Base-by-base conservation (phyloP, 1,140 invertebrate species). In the Meloidogyne floridensis region DNA sequence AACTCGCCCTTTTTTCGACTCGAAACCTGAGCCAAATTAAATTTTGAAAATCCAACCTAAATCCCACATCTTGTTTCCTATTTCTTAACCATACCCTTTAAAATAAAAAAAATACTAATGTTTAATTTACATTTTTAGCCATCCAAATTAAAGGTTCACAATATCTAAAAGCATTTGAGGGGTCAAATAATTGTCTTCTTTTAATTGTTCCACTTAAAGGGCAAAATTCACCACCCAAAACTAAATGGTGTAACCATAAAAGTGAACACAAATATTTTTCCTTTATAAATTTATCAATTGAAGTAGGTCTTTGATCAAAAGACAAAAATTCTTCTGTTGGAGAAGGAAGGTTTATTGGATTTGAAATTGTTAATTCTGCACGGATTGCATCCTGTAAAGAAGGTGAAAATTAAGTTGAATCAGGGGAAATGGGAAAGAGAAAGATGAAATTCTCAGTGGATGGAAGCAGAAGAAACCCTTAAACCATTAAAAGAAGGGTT, bases 321-420 rank as follows among this genome's bases (percentile, higher is more conserved):
- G 72, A 71, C 20, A 15, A 11, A n/a, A 56, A 3, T 15, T 65
- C 54, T 42, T 71, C 32, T 1, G 47, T 47, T 1, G 47, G 47
- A 47, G 47, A 47, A 47, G 53, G 20, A 69, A 20, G 18, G 42
- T 18, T 32, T 15, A 70, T 8, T 72, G 11, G 15, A 42, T 59
- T 69, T 2, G 84, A 82, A 71, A 54, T 65, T 56, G 15, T 8
- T 71, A 87, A 18, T 87, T 85, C 84, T 13, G 72, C 54, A 32
- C 84, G 80, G 32, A 86, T 71, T 15, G 54, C 15, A 72, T 85
- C 85, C 59, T 65, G 13, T 56, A 56, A 59, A 59, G 3, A 59
- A 59, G 47, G 47, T 47, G 0, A 47, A 47, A 47, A 47, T 47
- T 47, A 47, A 47, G 0, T 47, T 47, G 47, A 47, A 32, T 32